These are phyloP conservation scores for Aleiodes alternator DNA, from an alignment of 2,888 invertebrate genomes.

Conservation along the genomic window DNA sequence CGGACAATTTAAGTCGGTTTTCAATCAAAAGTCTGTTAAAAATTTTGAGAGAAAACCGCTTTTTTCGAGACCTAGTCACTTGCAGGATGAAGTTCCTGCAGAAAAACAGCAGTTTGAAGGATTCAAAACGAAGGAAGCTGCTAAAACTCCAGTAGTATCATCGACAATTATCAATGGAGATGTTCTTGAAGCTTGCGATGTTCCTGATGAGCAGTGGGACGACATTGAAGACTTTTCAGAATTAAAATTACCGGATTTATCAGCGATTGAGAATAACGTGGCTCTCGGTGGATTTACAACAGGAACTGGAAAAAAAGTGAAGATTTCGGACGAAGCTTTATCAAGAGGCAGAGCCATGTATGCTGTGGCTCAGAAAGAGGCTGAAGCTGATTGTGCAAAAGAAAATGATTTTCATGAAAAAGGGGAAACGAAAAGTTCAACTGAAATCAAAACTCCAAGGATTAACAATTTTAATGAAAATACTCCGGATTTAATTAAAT, in stretches of 20 bases:
- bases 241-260: constrained; percentile 28
- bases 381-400: constrained; percentile 42
- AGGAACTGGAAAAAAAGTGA: constrained; percentile 57
- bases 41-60: background rate
- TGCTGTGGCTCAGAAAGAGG: constrained; percentile 22
- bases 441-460: too few species aligned
- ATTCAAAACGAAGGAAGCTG: too few species aligned
- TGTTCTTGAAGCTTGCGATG: too few species aligned
- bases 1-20: background rate
- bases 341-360: constrained; percentile 46
- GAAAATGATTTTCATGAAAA: background rate
- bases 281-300: constrained; percentile 49
- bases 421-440: background rate
- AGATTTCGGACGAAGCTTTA: constrained; percentile 56
- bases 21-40: background rate
- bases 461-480: too few species aligned
- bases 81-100: too few species aligned
- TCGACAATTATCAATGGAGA: too few species aligned
- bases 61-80: background rate
- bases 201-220: too few species aligned
- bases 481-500: background rate
- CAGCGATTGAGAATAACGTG: background rate
- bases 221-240: background rate
- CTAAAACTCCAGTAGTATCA: too few species aligned
- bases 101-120: too few species aligned